These are phyloP conservation scores for Ennomos fuscantarius DNA, from an alignment of 2,888 invertebrate species.

Conservation along the genomic window DNA sequence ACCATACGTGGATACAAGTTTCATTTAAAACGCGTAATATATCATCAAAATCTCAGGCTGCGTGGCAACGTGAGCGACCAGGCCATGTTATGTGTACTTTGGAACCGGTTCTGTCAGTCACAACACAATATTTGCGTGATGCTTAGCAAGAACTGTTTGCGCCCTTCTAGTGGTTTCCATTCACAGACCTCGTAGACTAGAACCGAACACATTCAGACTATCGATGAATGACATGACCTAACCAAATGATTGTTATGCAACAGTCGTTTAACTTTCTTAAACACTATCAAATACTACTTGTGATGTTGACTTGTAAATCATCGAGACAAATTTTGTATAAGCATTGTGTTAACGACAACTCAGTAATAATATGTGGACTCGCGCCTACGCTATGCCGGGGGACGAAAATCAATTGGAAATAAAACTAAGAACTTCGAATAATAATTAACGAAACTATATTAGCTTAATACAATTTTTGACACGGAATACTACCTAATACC, in stretches of 20 bases:
- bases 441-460: no score
- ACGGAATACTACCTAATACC: no score
- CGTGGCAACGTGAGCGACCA: slow-evolving; percentile 53
- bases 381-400: no score
- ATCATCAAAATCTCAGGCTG: slow-evolving; percentile 46
- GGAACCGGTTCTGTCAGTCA: slow-evolving; percentile 70
- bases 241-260: slow-evolving; percentile 11
- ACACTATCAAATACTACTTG: no score
- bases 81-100: slow-evolving; percentile 58
- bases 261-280: slow-evolving; percentile 3
- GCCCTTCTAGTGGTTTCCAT: slow-evolving; percentile 59
- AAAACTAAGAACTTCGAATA: no score
- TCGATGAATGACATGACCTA: slow-evolving; percentile 15
- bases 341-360: no score
- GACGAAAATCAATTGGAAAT: no score
- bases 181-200: slow-evolving; percentile 50
- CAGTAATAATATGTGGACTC: no score
- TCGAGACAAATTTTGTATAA: background rate
- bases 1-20: slow-evolving; percentile 28
- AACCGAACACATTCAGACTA: slow-evolving; percentile 17
- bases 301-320: no score
- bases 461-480: no score
- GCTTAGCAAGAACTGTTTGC: slow-evolving; percentile 54
- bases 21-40: slow-evolving; percentile 41
- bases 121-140: slow-evolving; percentile 72